These are phyloP conservation scores for Leucosticte australis DNA, from an alignment of 2,113 vertebrate species.

Conservation along the genomic window DNA sequence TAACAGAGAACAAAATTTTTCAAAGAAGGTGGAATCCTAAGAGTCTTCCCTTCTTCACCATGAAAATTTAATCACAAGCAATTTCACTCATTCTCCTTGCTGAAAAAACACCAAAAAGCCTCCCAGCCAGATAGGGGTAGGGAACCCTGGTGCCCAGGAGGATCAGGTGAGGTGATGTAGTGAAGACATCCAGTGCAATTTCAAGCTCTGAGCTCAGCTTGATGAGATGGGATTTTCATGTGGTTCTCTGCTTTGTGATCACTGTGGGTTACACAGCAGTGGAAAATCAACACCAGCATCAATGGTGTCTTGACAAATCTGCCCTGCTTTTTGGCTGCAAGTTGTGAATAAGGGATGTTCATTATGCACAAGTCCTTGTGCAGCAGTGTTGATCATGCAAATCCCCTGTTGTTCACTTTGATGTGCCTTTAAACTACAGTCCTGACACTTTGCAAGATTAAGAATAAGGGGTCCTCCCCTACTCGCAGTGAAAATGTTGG, in stretches of 20 bases:
- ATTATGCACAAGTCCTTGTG: constrained; percentile 7
- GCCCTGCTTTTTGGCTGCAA: not conserved
- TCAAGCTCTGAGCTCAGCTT: constrained; percentile 23
- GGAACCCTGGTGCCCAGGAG: not conserved
- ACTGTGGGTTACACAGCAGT: not conserved
- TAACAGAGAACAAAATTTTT: constrained; percentile 48
- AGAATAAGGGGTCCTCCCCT: not conserved
- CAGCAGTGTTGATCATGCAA: not conserved
- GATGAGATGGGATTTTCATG: not conserved
- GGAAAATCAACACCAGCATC: constrained; percentile 7
- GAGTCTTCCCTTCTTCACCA: constrained; percentile 26
- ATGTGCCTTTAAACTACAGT: constrained; percentile 14
- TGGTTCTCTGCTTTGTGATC: constrained; percentile 24
- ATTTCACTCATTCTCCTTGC: constrained; percentile 37
- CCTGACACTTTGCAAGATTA: not conserved
- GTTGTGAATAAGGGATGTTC: not conserved
- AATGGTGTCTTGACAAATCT: not conserved
- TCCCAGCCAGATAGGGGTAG: not conserved
- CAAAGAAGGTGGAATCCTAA: constrained; percentile 42
- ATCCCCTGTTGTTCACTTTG: not conserved
- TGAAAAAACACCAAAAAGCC: constrained; percentile 29
- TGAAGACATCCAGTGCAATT: not conserved
- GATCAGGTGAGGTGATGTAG: not conserved
- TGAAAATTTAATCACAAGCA: constrained; percentile 61
- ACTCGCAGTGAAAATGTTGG: not conserved